Conservation (phyloP, 2,888 invertebrate species). For the Drosophila anceps region DNA sequence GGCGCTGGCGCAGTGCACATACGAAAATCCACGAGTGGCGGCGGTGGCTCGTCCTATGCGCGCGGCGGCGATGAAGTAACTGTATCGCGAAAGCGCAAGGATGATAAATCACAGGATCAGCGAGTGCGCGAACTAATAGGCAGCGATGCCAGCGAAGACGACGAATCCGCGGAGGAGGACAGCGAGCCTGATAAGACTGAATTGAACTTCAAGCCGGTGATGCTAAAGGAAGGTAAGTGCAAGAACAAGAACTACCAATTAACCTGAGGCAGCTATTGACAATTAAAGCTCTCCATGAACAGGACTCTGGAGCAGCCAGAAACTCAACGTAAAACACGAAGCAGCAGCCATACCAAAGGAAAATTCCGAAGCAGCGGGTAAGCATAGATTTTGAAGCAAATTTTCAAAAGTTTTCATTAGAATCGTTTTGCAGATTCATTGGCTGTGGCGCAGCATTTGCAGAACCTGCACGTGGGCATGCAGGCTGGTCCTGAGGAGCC, state of each 20-base stretch:
- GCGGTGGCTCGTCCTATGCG: constrained; percentile 66
- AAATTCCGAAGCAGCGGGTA: constrained; percentile 30
- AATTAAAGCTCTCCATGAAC: rapidly evolving
- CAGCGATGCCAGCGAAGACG: constrained; percentile 68
- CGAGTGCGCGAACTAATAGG: constrained; percentile 75
- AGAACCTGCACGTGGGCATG: constrained; percentile 68
- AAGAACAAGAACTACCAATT: no score
- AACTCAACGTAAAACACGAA: constrained; percentile 33
- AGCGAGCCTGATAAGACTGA: constrained; percentile 79
- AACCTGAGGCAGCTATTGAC: background rate
- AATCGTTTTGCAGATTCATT: constrained; percentile 45
- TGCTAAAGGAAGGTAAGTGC: constrained; percentile 80
- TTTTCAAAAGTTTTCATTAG: background rate
- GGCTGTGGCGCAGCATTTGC: constrained; percentile 68
- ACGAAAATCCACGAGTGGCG: constrained; percentile 58
- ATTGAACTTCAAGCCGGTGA: constrained; percentile 80
- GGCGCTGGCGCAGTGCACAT: constrained; percentile 82
- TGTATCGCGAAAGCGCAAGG: constrained; percentile 76
- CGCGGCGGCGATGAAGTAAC: constrained; percentile 73
- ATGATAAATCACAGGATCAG: constrained; percentile 73
- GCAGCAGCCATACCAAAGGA: constrained; percentile 7
- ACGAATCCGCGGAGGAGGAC: constrained; percentile 70
- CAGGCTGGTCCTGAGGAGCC: constrained; percentile 48
- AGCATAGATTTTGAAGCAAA: background rate
- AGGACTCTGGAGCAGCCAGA: constrained; percentile 64